Base-by-base conservation (phyloP, 1,140 invertebrate species). In the Oedothorax gibbosus region DNA sequence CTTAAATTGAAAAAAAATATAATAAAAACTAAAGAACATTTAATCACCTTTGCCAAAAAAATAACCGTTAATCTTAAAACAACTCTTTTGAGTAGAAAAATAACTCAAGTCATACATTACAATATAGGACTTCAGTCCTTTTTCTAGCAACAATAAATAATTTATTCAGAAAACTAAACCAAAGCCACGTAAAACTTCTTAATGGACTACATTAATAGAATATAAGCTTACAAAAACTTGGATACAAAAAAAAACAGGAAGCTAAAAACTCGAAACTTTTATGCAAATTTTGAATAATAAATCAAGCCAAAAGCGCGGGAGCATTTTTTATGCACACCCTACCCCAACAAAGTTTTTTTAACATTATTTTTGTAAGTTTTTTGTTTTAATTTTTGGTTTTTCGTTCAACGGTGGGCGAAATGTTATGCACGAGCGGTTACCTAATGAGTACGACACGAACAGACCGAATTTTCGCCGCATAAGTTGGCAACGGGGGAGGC, bases 201-300 rank as follows among this genome's bases (percentile, higher is more conserved):
- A 35, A 35, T 35, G 35, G 35, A 35, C 35, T 35, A 35, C 35
- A 18, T 62, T 15, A 62, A 62, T 14, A 18, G 57, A 62, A 62
- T 18, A 62, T 62, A 79, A 79, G 68, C 62, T 79, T 79, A 10
- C 35, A 20, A 66, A 66, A 78, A 60, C 14, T 66, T 51, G 15
- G 11, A 15, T 12, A n/a, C 14, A 60, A 2, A 15, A 15, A 60
- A 75, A 66, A 60, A 80, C 56, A 57, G 60, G 21, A 35, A 66
- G 8, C 21, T 57, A 20, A 57, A 11, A 53, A 10, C 51, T 78
- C 51, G 18, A 54, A 35, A 65, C 53, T 80, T 66, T 80, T 80
- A 80, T 80, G 78, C 78, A 69, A 80, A 80, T 69, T 69, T 69
- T 69, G 53, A 69, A 80, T 80, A 80, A 80, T 80, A 71, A 80